Base-by-base conservation (phyloP, 2,888 invertebrate species). In the Notodonta ziczac region DNA sequence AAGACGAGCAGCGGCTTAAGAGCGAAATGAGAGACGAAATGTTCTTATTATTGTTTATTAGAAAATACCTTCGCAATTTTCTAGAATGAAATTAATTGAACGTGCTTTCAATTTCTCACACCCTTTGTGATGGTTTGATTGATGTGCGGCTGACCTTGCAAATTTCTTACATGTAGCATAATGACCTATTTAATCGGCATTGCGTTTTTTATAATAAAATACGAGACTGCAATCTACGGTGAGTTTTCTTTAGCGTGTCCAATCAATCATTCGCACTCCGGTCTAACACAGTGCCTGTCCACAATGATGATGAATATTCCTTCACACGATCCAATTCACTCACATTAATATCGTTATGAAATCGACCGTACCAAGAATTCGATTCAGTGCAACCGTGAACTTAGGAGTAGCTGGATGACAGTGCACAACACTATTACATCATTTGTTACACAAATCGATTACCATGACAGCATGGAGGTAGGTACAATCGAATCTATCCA, bases 361-460 rank as follows among this genome's bases (percentile, higher is more conserved):
- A 86, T 80, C 78, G 76, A 73, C 64, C 74, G 76, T 78, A 79
- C 77, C 81, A 76, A 77, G 73, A 65, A 74, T 72, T 81, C 77
- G 75, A 81, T 83, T 80, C 75, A 76, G 69, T 74, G 72, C 76
- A 82, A 73, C 84, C 82, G 76, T 85, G 85, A 85, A 84, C 84
- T 84, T 82, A 80, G 73, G 61, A 76, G 81, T 74, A 78, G 75
- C 72, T 62, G 73, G 70, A 78, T 77, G 78, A 76, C 77, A 73
- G 73, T 71, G 65, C 73, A 82, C 84, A 85, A 84, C 72, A 71
- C 79, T 77, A 86, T 86, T 83, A 83, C 84, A 82, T 83, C 80
- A 80, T 80, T 82, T 81, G 76, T 82, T 80, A 81, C 83, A 84
- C 83, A 84, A 84, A 83, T 85, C 78, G 80, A 83, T 76, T 76